Base-by-base conservation (phyloP, 1,140 invertebrate species). In the Scylla paramamosain region DNA sequence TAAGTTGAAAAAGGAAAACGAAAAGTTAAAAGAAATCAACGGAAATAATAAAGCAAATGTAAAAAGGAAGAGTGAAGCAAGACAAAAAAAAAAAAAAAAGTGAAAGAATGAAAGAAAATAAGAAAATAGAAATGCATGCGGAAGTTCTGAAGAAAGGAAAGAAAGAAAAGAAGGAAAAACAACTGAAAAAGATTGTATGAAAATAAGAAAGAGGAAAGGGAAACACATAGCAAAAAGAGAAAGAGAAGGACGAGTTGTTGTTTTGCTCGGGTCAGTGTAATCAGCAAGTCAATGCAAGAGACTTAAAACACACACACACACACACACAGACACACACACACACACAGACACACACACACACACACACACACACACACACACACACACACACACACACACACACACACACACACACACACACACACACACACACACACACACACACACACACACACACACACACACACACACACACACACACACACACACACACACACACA, bases 401-500 rank as follows among this genome's bases (percentile, higher is more conserved):
- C 52, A 91, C 52, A 91, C 52, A 91, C 46, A 91, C 46, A 91
- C 46, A 91, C 52, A 91, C 52, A 52, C 46, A 91, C 52, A 91
- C 46, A 48, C 52, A 91, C 52, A 91, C 46, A 91, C 39, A 91
- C 46, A 90, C 12, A 48, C 46, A 48, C 46, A 48, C 46, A 48
- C 46, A 48, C 46, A 48, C 46, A 48, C 4, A 4, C 4, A 4
- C 46, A 48, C 46, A 48, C 46, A 48, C 46, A 48, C 46, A 48
- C 46, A 48, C 46, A 48, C 46, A 45, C 10, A 45, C 14, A 90
- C n/a, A 90, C 45, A 90, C 48, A 90, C 48, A 90, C 48, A 90
- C 48, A 90, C 48, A 90, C 48, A 90, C 45, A 90, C 48, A 90
- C 52, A 91, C 52, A 91, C 52, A 91, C 52, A 91, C 52, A 91